A percentile compares a stretch with the other conserved stretches of the same genome.
Conservation (phyloP, 2,113 vertebrate species). For the Ptilorrhoa leucosticta region DNA sequence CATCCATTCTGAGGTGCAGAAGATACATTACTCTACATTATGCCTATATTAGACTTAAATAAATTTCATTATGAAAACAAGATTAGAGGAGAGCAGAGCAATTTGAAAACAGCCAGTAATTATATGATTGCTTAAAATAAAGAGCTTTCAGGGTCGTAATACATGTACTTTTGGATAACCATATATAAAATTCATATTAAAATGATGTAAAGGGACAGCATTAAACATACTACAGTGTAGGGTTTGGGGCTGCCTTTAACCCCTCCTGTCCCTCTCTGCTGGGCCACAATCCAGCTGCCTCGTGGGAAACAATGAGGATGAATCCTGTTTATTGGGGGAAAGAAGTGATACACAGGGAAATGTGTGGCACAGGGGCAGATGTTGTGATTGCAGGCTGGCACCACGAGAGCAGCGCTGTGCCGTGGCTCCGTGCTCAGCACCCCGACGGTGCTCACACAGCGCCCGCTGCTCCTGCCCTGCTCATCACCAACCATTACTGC, state of each 20-base stretch:
- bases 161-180: constrained; percentile 34
- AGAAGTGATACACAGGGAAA: neutral
- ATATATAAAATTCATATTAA: neutral
- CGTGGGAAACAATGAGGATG: rapidly evolving
- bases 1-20: constrained; percentile 50
- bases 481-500: neutral
- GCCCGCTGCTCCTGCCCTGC: neutral
- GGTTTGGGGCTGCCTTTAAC: neutral
- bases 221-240: neutral
- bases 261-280: neutral
- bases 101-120: constrained; percentile 62
- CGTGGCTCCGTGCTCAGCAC: neutral
- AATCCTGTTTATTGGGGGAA: neutral
- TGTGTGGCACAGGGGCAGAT: rapidly evolving
- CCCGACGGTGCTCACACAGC: neutral
- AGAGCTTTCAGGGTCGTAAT: constrained; percentile 13
- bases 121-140: constrained; percentile 56
- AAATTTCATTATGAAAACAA: constrained; percentile 73
- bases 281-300: neutral
- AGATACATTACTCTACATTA: constrained; percentile 70
- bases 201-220: neutral
- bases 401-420: rapidly evolving
- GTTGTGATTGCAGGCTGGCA: neutral
- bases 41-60: constrained; percentile 67
- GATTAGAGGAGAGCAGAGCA: constrained; percentile 57